Base-by-base conservation (phyloP, 2,113 vertebrate species). In the Talpa occidentalis region DNA sequence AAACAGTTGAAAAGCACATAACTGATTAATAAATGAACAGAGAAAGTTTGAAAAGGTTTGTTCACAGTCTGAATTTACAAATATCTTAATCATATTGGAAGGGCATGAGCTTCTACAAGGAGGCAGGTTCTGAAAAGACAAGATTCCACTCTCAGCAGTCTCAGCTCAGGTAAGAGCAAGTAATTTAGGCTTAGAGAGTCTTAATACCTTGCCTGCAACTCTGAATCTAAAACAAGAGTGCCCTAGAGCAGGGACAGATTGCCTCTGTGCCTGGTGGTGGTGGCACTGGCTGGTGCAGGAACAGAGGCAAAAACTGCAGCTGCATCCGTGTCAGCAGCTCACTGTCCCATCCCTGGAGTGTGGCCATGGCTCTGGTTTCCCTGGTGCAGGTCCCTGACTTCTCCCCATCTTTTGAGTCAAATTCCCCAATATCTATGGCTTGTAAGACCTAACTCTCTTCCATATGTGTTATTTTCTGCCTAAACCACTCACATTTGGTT, bases 251-350 rank as follows among this genome's bases (percentile, higher is more conserved):
- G 9, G 4, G 5, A 40, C 2, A 15, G 4, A n/a, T 10, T 76
- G 4, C 4, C 3, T 56, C 54, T 22, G 21, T 56, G 16, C 4
- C 6, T n/a, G 30, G 14, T 19, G 17, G 6, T 35, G 10, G 40
- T 6, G 35, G 12, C 11, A 40, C 1, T 62, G 44, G 17, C 21
- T 6, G 1, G 4, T 17, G 10, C 2, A 2, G 69, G 1, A 16
- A 14, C 21, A 77, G 22, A 78, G 5, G 1, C 22, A 70, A 17
- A 15, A 1, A 35, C 6, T 5, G 6, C 17, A 32, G 2, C 3
- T 37, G 0, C 1, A 21, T 21, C 35, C 14, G 10, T 52, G 40
- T 11, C 1, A 1, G 0, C 1, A 10, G 4, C 0, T 8, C 4
- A 28, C 2, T 10, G 6, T 42, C 10, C 7, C 10, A 19, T 70